Evolutionary conservation across 2,113 vertebrate genomes (phyloP).

Genomic region (Acanthochromis polyacanthus): DNA sequence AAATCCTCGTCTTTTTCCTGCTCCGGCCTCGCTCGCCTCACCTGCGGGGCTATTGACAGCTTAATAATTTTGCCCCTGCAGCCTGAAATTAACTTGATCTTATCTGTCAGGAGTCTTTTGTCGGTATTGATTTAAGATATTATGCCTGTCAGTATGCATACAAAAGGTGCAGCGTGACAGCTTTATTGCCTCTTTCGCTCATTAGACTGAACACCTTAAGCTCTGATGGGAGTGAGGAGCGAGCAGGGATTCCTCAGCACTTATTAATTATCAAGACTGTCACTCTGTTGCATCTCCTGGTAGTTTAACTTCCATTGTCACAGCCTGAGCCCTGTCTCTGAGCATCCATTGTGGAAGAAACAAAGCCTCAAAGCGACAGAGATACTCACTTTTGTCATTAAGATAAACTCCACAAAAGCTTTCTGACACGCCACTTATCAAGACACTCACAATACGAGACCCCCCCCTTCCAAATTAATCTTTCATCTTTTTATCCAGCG

Average conservation of each 20-base stretch:
- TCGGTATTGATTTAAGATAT: constrained; percentile 83
- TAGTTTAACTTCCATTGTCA: constrained; percentile 41
- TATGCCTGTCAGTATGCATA: constrained; percentile 77
- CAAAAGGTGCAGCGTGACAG: constrained; percentile 65
- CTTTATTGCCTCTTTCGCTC: constrained; percentile 73
- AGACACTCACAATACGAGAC: constrained; percentile 10
- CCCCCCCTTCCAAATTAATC: constrained; percentile 52
- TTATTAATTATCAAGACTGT: constrained; percentile 67
- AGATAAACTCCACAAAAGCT: constrained; percentile 53
- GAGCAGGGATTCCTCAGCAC: constrained; percentile 34
- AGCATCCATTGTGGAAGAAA: constrained; percentile 49
- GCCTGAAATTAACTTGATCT: constrained; percentile 83
- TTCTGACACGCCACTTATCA: constrained; percentile 46
- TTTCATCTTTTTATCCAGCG: constrained; percentile 44
- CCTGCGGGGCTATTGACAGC: constrained; percentile 72
- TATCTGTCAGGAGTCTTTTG: constrained; percentile 81
- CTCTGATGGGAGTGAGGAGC: constrained; percentile 39
- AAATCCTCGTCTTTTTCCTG: constrained; percentile 54
- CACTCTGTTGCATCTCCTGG: constrained; percentile 46
- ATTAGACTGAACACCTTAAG: constrained; percentile 61
- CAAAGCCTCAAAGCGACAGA: constrained; percentile 45
- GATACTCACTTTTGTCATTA: constrained; percentile 54
- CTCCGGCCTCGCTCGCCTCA: constrained; percentile 43
- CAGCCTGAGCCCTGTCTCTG: constrained; percentile 23
- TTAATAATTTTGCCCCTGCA: constrained; percentile 80